These are phyloP conservation scores for Zosterops pallidus DNA, from an alignment of 2,113 vertebrate genomes.

Conservation along the genomic window DNA sequence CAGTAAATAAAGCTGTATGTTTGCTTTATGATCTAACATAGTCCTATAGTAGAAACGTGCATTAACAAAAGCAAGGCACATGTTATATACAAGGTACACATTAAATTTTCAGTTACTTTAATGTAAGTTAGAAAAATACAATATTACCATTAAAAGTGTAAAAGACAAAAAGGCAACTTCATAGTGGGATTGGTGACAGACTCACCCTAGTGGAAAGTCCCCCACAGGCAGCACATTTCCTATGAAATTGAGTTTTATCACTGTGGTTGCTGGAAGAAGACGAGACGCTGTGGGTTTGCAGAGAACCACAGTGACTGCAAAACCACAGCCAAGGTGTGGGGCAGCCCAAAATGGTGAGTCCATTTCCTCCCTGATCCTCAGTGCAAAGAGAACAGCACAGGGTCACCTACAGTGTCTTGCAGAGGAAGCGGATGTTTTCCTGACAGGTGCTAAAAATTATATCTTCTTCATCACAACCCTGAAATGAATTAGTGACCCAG, in stretches of 20 bases:
- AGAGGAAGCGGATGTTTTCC: accelerated
- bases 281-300: neutral
- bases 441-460: neutral
- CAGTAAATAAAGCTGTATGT: neutral
- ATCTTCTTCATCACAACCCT: neutral
- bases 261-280: neutral
- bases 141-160: neutral
- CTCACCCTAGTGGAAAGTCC: neutral
- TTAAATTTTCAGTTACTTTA: neutral
- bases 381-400: neutral
- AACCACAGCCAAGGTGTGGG: neutral
- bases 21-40: neutral
- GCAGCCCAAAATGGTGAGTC: neutral
- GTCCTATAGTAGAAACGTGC: neutral
- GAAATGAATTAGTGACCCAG: neutral
- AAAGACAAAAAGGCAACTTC: neutral
- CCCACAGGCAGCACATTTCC: neutral
- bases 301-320: neutral
- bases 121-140: neutral
- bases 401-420: neutral
- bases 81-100: neutral
- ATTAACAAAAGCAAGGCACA: neutral
- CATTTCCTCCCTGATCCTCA: neutral
- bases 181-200: neutral
- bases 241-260: neutral